Conservation (phyloP, 2,888 invertebrate genomes). For the Andrena camellia region DNA sequence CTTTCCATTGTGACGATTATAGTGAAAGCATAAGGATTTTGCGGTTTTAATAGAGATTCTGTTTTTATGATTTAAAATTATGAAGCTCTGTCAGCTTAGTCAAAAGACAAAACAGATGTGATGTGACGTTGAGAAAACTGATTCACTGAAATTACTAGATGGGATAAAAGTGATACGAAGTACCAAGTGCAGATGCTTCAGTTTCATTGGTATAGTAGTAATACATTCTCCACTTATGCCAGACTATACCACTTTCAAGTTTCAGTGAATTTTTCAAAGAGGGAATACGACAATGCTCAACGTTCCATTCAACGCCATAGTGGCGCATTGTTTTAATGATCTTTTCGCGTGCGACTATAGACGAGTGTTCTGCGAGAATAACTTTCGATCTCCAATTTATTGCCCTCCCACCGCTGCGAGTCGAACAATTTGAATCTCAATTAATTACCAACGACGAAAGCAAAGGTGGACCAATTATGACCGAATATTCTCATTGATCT, state of each 20-base stretch:
- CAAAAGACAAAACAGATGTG: too few species aligned
- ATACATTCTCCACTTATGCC: neutral
- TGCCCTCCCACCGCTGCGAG: constrained; percentile 2
- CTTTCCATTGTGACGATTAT: neutral
- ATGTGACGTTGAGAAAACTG: too few species aligned
- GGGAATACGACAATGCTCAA: neutral
- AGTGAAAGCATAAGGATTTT: too few species aligned
- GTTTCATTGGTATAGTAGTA: neutral
- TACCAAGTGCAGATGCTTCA: too few species aligned
- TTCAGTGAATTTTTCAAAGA: constrained; percentile 18
- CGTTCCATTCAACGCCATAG: constrained; percentile 18
- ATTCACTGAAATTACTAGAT: too few species aligned
- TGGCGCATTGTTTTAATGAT: constrained; percentile 45
- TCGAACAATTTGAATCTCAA: constrained; percentile 12
- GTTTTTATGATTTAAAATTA: too few species aligned
- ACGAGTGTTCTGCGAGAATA: constrained; percentile 32
- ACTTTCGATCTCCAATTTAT: constrained; percentile 27
- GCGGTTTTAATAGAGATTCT: too few species aligned
- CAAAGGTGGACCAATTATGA: too few species aligned
- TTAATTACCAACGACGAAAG: constrained; percentile 3
- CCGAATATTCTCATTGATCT: too few species aligned
- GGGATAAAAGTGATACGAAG: too few species aligned
- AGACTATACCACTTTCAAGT: neutral
- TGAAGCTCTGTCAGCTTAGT: too few species aligned
- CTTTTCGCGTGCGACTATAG: constrained; percentile 21